Evolutionary conservation across 2,113 vertebrate genomes (phyloP).

Genomic region (Entosphenus tridentatus): DNA sequence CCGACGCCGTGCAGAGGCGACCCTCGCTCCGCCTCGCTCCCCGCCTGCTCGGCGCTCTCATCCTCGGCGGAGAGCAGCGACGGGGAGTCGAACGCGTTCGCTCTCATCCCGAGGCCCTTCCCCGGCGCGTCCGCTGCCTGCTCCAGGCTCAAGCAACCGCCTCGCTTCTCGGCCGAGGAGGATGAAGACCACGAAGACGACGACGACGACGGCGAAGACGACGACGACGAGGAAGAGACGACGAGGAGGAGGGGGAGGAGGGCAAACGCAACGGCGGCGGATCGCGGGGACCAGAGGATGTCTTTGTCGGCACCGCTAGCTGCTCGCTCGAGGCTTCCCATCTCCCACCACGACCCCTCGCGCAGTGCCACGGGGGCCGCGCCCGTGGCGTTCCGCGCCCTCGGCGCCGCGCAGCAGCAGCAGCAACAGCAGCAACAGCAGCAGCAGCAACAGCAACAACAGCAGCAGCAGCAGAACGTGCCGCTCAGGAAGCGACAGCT

Average conservation of each 20-base stretch:
- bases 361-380: not conserved
- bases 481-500: slow-evolving; percentile 90
- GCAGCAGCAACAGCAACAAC: too few relatives aligned
- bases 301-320: too few relatives aligned
- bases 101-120: not conserved
- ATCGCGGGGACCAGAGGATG: too few relatives aligned
- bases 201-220: too few relatives aligned
- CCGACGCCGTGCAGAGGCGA: too few relatives aligned
- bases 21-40: not conserved
- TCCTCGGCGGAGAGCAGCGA: not conserved
- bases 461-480: slow-evolving; percentile 33
- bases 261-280: too few relatives aligned
- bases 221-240: too few relatives aligned
- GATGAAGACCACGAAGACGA: too few relatives aligned
- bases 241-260: too few relatives aligned
- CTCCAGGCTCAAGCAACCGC: too few relatives aligned
- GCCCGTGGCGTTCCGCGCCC: not conserved
- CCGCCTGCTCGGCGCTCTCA: not conserved
- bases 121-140: not conserved
- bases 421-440: slow-evolving; percentile 16
- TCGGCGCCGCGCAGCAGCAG: not conserved
- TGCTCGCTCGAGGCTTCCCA: slow-evolving; percentile 33
- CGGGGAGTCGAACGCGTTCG: not conserved
- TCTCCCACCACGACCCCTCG: slow-evolving; percentile 23
- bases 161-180: too few relatives aligned